Base-by-base conservation (phyloP, 1,140 invertebrate species). In the Saccostrea glomerata region DNA sequence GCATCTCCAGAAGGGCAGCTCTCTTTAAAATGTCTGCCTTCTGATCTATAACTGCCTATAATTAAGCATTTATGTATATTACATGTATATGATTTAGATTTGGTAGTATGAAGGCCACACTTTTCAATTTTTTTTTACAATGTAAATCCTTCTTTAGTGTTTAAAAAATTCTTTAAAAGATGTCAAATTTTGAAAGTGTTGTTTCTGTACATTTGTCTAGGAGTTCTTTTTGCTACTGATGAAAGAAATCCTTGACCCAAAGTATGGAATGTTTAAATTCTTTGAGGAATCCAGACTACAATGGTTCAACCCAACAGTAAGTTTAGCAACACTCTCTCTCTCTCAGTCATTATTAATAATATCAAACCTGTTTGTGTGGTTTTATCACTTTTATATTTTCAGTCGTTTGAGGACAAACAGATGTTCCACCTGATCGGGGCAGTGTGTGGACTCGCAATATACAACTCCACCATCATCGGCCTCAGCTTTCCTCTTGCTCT, bases 261-360 rank as follows among this genome's bases (percentile, higher is more conserved):
- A 99, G 90, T 99, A 98, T 94, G 99, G 99, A 73, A 99, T 99
- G 98, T 99, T 99, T 94, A 97, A 97, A 91, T 97, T 97, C 91
- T 98, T 97, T 91, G 97, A 98, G 89, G 98, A 99, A 92, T 98
- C 98, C 0, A 96, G 97, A 73, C 96, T 97, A 40, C 97, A 99
- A 88, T 99, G 99, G 99, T 99, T 99, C 95, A 97, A 97, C 66
- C 88, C 93, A 70, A 85, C 91, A 89, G 94, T 94, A 92, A 86
- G 82, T 54, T n/a, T 20, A 2, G 47, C 40, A 12, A 15, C 6
- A 84, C 30, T 54, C 20, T n/a, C 40, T 17, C 0, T 15, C 3
- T 36, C 1, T 0, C 0, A 13, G n/a, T 6, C 5, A 2, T 77
- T 0, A n/a, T 13, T 77, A 23, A 15, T 30, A 3, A 47, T 47